phyloP scores from a whole-genome alignment of 2,797 vertebrate genomes.

The Botia kubotai region DNA sequence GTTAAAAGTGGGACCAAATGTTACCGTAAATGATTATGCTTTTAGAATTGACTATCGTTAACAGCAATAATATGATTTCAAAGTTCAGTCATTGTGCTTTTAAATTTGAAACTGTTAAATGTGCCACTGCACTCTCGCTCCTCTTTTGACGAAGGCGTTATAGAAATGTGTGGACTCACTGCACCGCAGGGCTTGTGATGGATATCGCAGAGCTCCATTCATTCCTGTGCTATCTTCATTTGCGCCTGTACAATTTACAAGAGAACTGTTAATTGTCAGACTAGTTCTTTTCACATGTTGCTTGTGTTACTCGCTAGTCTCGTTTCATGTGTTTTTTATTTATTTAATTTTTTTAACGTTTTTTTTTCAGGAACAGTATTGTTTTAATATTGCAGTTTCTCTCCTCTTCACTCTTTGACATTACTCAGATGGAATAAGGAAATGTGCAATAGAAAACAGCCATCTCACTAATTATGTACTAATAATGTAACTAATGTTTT shows the following conservation, averaged over 20 bases:
- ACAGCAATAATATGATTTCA: conserved; percentile 33
- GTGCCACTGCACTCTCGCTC: conserved; percentile 22
- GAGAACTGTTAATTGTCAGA: conserved; percentile 77
- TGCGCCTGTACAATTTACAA: conserved; percentile 79
- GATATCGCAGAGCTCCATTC: conserved; percentile 81
- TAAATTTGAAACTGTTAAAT: background rate
- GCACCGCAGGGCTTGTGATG: conserved; percentile 81
- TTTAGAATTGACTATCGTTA: background rate
- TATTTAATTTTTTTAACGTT: conserved; percentile 16
- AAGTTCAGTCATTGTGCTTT: background rate
- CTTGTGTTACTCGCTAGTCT: conserved; percentile 62
- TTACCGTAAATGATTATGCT: background rate
- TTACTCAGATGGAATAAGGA: conserved; percentile 73
- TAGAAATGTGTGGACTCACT: conserved; percentile 91
- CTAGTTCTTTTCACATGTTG: conserved; percentile 60
- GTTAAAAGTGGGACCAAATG: conserved; percentile 14
- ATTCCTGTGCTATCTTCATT: conserved; percentile 75
- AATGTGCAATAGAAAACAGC: conserved; percentile 81
- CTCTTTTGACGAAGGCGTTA: conserved; percentile 93
- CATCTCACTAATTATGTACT: conserved; percentile 63
- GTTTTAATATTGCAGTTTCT: conserved; percentile 45
- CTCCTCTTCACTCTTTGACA: conserved; percentile 56
- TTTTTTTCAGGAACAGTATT: conserved; percentile 14
- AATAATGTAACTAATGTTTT: conserved; percentile 39
- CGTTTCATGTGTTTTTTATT: conserved; percentile 54